These are phyloP conservation scores for Pogonognathellus flavescens DNA, from an alignment of 1,140 invertebrate species.

Conservation along the genomic window DNA sequence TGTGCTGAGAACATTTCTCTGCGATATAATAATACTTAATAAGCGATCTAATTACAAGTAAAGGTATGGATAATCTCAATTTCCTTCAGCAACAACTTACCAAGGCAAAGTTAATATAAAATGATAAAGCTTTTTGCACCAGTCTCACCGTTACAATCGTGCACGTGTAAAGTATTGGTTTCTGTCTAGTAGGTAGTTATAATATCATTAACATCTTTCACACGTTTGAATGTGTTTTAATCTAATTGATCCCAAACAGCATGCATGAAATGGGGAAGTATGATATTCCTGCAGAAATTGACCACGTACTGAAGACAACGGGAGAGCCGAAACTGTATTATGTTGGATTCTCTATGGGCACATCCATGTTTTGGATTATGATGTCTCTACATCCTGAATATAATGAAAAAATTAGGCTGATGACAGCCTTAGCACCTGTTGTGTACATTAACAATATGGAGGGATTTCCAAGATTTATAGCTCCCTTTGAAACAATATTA, in stretches of 20 bases:
- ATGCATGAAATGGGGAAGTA: conserved; percentile 66
- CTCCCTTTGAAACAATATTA: conserved; percentile 48
- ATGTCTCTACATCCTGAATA: conserved; percentile 74
- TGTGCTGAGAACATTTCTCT: too few species aligned
- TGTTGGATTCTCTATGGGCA: conserved; percentile 79
- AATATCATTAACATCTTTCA: too few species aligned
- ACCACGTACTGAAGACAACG: conserved; percentile 60
- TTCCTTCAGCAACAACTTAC: too few species aligned
- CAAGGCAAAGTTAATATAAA: too few species aligned
- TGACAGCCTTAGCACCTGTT: conserved; percentile 73
- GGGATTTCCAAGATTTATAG: conserved; percentile 67
- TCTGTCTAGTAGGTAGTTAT: too few species aligned
- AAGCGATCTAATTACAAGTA: too few species aligned
- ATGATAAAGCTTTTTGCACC: too few species aligned
- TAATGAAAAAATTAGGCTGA: conserved; percentile 72
- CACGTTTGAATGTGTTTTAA: too few species aligned
- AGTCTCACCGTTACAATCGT: too few species aligned
- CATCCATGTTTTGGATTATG: conserved; percentile 75
- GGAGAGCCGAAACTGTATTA: conserved; percentile 71
- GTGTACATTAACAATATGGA: conserved; percentile 70
- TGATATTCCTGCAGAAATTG: conserved; percentile 69
- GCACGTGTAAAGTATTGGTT: too few species aligned
- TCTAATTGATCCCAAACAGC: conserved; percentile 1
- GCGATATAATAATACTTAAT: too few species aligned
- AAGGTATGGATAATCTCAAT: too few species aligned